phyloP scores from a whole-genome alignment of 2,888 invertebrate genomes.

The Meandrusa payeni region DNA sequence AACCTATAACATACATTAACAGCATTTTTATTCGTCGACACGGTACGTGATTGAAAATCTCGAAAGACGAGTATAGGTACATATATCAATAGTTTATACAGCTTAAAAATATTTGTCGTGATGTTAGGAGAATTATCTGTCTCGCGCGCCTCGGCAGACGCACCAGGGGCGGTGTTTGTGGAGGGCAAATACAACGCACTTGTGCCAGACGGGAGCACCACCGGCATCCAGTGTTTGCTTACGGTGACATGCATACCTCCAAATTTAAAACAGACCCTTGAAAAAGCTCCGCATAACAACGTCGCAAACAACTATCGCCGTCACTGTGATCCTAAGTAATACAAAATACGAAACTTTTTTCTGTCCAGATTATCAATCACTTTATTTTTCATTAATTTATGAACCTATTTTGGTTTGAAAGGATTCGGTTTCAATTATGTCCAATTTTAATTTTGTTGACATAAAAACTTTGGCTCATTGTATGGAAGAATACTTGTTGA shows the following conservation, averaged over 20 bases:
- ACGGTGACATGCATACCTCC: constrained; percentile 68
- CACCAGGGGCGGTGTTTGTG: constrained; percentile 64
- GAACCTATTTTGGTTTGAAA: too few species aligned
- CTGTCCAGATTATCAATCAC: too few species aligned
- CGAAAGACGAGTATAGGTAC: neutral
- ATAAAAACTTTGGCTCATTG: too few species aligned
- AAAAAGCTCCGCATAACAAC: constrained; percentile 19
- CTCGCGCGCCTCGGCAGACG: constrained; percentile 48
- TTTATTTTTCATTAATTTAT: too few species aligned
- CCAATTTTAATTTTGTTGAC: too few species aligned
- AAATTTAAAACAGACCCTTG: constrained; percentile 45
- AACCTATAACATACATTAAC: constrained; percentile 17
- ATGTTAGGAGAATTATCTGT: constrained; percentile 50
- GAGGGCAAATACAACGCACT: constrained; percentile 66
- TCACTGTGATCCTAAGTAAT: too few species aligned
- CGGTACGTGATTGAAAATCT: constrained; percentile 22
- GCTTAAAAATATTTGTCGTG: constrained; percentile 43
- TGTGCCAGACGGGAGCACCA: constrained; percentile 53
- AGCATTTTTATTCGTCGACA: constrained; percentile 21
- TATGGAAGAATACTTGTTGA: too few species aligned
- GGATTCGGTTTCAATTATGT: too few species aligned
- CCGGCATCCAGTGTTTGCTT: constrained; percentile 53
- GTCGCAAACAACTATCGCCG: constrained; percentile 2
- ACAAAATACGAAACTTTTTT: too few species aligned
- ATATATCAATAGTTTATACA: constrained; percentile 28